Evolutionary conservation across 2,113 vertebrate genomes (phyloP).

Genomic region (Phalacrocorax carbo): DNA sequence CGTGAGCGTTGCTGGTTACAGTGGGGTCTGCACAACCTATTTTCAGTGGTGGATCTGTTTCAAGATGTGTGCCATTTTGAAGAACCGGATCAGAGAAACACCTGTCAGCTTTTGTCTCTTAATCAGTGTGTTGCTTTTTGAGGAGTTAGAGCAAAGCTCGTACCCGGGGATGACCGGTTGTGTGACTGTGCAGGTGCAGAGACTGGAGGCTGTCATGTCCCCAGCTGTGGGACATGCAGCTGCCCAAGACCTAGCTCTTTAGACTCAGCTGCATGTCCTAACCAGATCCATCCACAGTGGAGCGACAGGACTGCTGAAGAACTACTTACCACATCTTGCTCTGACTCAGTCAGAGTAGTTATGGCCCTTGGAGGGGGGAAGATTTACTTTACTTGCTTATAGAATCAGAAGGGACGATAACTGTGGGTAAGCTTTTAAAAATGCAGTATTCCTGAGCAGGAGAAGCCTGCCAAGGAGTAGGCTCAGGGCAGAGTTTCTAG

Average conservation of each 20-base stretch:
- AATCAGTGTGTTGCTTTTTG: neutral
- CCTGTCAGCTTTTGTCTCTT: neutral
- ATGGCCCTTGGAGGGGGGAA: neutral
- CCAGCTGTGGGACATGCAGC: neutral
- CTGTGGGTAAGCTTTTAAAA: neutral
- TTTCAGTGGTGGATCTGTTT: neutral
- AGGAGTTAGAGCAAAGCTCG: fast-evolving
- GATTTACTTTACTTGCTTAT: neutral
- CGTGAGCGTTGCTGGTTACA: neutral
- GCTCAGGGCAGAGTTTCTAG: neutral
- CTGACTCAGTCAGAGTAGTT: neutral
- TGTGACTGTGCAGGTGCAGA: neutral
- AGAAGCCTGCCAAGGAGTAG: neutral
- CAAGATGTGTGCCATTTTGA: fast-evolving
- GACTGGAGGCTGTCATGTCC: neutral
- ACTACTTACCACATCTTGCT: neutral
- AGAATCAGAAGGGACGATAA: neutral
- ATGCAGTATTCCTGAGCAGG: neutral
- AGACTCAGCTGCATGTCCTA: neutral
- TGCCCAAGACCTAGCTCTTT: neutral
- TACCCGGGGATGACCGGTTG: neutral
- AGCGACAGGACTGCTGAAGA: neutral
- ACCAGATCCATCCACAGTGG: neutral
- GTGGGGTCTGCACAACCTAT: fast-evolving
- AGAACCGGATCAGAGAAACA: neutral